Conservation (phyloP, 2,113 vertebrate genomes). For the Burhinus oedicnemus region DNA sequence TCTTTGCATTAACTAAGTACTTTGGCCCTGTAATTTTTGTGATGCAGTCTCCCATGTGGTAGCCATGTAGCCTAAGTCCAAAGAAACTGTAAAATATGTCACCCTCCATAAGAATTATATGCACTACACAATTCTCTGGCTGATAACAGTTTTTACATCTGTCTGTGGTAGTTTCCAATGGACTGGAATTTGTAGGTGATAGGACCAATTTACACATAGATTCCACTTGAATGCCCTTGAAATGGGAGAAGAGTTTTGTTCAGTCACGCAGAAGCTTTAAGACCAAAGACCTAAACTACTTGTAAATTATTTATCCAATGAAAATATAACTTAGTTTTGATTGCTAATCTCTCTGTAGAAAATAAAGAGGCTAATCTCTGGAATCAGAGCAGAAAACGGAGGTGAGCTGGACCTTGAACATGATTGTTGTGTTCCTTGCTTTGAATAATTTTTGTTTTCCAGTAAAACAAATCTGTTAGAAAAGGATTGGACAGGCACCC, state of each 20-base stretch:
- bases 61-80: not conserved
- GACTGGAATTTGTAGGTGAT: not conserved
- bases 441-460: constrained; percentile 1
- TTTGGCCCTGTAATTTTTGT: not conserved
- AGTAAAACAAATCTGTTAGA: not conserved
- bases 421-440: not conserved
- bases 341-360: not conserved
- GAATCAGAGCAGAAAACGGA: not conserved
- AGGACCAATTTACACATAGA: not conserved
- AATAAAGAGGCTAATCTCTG: not conserved
- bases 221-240: not conserved
- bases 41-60: not conserved
- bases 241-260: not conserved
- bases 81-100: not conserved
- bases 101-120: not conserved
- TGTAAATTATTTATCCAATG: not conserved
- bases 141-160: not conserved
- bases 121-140: not conserved
- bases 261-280: not conserved
- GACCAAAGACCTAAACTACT: not conserved
- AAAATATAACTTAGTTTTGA: not conserved
- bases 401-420: not conserved
- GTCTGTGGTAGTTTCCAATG: not conserved
- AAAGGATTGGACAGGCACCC: not conserved
- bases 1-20: not conserved